These are phyloP conservation scores for Gymnarchus niloticus DNA, from an alignment of 2,113 vertebrate species.

Conservation along the genomic window DNA sequence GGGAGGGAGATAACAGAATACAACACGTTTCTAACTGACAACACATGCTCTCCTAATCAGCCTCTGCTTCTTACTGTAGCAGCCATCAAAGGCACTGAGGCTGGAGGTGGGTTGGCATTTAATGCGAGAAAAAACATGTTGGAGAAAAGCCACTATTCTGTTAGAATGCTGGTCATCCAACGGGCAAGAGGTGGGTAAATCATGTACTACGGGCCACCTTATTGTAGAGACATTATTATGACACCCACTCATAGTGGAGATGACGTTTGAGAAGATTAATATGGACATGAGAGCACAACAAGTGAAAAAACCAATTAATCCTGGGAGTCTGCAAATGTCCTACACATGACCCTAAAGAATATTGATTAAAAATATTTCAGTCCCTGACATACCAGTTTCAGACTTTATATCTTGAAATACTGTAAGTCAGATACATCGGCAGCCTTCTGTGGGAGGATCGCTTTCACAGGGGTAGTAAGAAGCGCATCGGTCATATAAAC, in stretches of 20 bases:
- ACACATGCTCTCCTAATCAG: not conserved
- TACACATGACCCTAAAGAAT: not conserved
- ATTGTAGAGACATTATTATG: not conserved
- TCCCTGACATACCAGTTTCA: not conserved
- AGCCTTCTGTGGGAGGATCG: not conserved
- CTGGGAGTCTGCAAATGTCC: not conserved
- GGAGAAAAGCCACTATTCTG: not conserved
- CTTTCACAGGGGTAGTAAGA: not conserved
- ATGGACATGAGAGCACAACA: not conserved
- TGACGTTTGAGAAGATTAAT: not conserved
- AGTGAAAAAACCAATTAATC: not conserved
- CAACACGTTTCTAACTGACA: not conserved
- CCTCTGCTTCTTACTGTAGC: not conserved
- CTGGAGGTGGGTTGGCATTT: not conserved
- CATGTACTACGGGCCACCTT: not conserved
- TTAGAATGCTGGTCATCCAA: not conserved
- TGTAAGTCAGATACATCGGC: not conserved
- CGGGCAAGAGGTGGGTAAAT: not conserved
- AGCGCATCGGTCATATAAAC: not conserved
- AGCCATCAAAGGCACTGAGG: not conserved
- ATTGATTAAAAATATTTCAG: not conserved
- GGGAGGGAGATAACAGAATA: too few relatives aligned
- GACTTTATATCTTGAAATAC: not conserved
- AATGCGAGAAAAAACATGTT: not conserved
- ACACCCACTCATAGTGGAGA: not conserved